Percentiles rank a stretch among this genome's conserved stretches.
Evolutionary conservation across 2,113 vertebrate species (phyloP).

Genomic region (Scomber colias): DNA sequence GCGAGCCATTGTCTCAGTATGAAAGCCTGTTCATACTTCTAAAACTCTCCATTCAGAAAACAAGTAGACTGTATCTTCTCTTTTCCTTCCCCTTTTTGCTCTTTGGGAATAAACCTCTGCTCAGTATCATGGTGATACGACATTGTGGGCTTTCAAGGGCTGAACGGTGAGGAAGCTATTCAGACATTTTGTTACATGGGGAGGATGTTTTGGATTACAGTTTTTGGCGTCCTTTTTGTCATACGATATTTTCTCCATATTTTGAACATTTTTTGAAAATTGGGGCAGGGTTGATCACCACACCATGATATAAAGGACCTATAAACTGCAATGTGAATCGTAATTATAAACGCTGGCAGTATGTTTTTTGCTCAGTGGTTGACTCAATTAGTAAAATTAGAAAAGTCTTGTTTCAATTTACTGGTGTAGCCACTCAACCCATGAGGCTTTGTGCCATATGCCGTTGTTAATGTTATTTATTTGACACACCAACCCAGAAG

Average conservation of each 20-base stretch:
- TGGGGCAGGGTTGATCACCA: neutral
- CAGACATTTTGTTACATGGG: slow-evolving; percentile 49
- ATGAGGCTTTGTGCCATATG: slow-evolving; percentile 40
- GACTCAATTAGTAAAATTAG: slow-evolving; percentile 55
- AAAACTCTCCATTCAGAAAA: slow-evolving; percentile 82
- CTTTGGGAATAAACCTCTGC: slow-evolving; percentile 70
- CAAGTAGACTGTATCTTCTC: slow-evolving; percentile 71
- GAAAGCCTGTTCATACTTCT: slow-evolving; percentile 75
- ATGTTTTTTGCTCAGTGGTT: slow-evolving; percentile 42
- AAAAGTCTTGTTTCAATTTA: slow-evolving; percentile 59
- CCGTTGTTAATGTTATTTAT: slow-evolving; percentile 60
- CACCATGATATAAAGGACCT: neutral
- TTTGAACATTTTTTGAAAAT: slow-evolving; percentile 7
- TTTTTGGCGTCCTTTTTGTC: slow-evolving; percentile 8
- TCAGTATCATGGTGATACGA: slow-evolving; percentile 53
- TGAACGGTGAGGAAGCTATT: slow-evolving; percentile 47
- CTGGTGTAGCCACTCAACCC: slow-evolving; percentile 41
- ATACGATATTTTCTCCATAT: neutral
- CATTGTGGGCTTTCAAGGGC: slow-evolving; percentile 41
- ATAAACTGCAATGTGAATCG: slow-evolving; percentile 29
- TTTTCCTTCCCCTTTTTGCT: slow-evolving; percentile 74
- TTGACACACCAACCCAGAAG: slow-evolving; percentile 33
- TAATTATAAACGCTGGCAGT: slow-evolving; percentile 27
- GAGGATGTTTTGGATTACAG: slow-evolving; percentile 44
- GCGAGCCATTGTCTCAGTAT: slow-evolving; percentile 77